These are phyloP conservation scores for Trialeurodes vaporariorum DNA, from an alignment of 1,140 invertebrate genomes.

Conservation along the genomic window DNA sequence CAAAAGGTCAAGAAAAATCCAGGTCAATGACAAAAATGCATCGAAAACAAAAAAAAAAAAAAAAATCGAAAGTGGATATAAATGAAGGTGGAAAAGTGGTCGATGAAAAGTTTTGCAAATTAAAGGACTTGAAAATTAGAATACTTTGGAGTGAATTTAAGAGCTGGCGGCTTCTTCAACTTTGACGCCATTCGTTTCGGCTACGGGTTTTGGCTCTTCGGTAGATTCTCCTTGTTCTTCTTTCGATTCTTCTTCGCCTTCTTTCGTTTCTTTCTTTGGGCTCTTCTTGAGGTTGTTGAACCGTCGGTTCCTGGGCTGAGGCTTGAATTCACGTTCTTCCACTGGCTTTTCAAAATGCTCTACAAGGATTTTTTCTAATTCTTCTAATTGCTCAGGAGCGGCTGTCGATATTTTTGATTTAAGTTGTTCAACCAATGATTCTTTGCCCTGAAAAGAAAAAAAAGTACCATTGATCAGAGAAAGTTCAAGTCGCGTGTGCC, in stretches of 20 bases:
- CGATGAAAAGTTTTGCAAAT: background rate
- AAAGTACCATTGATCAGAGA: no score
- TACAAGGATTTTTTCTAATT: background rate
- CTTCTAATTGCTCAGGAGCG: background rate
- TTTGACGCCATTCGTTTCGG: background rate
- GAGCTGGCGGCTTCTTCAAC: background rate
- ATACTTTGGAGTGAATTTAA: background rate
- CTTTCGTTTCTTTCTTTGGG: background rate
- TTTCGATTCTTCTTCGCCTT: background rate
- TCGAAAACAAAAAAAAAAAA: background rate
- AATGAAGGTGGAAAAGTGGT: no score
- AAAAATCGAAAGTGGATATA: background rate
- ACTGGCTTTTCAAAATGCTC: background rate
- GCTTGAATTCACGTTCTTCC: background rate
- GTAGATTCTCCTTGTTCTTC: background rate
- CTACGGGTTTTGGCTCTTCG: background rate
- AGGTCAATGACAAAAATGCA: background rate
- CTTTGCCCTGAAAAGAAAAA: background rate
- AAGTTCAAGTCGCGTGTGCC: no score
- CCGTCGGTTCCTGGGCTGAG: background rate
- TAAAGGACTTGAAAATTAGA: background rate
- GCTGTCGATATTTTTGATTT: background rate
- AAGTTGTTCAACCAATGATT: background rate
- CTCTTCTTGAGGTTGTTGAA: background rate
- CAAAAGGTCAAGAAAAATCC: background rate